Evolutionary conservation across 2,888 invertebrate species (phyloP).

Genomic region (Liopterus haemorrhoidalis): DNA sequence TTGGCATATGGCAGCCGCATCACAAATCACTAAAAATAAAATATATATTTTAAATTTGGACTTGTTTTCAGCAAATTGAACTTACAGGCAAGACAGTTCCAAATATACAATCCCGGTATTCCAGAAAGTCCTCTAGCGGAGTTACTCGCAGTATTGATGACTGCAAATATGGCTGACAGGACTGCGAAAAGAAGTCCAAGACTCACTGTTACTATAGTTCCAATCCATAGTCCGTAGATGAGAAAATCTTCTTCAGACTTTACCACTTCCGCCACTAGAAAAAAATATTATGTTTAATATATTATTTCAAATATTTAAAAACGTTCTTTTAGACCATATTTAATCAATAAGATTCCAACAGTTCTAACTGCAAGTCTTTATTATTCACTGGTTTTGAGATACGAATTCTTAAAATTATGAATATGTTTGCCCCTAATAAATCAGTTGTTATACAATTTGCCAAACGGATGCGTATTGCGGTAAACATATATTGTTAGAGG

Average conservation of each 20-base stretch:
- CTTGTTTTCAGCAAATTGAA: conserved; percentile 26
- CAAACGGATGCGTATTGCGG: too few species aligned
- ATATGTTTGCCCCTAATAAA: too few species aligned
- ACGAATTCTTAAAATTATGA: too few species aligned
- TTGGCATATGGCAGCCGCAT: conserved; percentile 67
- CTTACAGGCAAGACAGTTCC: conserved; percentile 73
- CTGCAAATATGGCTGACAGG: conserved; percentile 67
- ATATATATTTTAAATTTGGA: conserved; percentile 2
- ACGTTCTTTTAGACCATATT: too few species aligned
- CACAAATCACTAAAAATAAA: conserved; percentile 61
- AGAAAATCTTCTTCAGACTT: conserved; percentile 58
- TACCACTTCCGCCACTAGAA: conserved; percentile 59
- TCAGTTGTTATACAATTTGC: too few species aligned
- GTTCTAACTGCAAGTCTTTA: too few species aligned
- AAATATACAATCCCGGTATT: conserved; percentile 65
- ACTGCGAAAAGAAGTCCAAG: conserved; percentile 65
- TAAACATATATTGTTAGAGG: too few species aligned
- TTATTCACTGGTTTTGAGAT: too few species aligned
- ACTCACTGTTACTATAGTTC: conserved; percentile 63
- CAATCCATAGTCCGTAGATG: conserved; percentile 69
- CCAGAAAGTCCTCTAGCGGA: conserved; percentile 62
- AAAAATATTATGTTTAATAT: conserved; percentile 28
- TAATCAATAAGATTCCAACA: too few species aligned
- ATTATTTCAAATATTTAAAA: too few species aligned
- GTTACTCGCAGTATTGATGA: conserved; percentile 72